Evolutionary conservation across 2,888 invertebrate genomes (phyloP), one percentile per base, ranked within the genome.

Genomic region (Erebia epiphron): DNA sequence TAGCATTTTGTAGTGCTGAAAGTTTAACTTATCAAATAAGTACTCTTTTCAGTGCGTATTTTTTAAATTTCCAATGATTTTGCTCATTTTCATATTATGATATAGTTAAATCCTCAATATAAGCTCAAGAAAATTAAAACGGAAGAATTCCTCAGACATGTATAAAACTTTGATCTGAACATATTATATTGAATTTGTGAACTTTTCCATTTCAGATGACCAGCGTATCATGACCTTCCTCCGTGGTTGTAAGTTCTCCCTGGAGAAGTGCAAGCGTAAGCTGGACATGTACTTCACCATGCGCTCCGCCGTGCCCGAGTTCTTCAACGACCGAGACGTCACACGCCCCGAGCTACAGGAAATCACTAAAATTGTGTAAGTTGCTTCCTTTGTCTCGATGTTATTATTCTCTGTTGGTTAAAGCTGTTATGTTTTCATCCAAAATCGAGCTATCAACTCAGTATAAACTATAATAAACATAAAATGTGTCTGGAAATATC

Each of bases 281-380:
- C 89, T 97, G 82, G 97, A 97, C 87, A 97, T 97, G 96, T 97
- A 97, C 89, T 97, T 97, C 86, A 97, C 97, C 11, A 97, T 97
- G 96, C 94, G 97, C 26, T 94, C 96, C 7, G 96, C 97, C 1
- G 95, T 96, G 49, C 97, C 98, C 0, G 97, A 98, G 84, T 96
- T 97, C 89, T 97, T 97, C 87, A 91, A 94, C 71, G 95, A 97
- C 84, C 94, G 97, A 75, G 97, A 97, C 82, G 94, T 97, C 74
- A 95, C 91, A 11, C 94, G 95, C 60, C 96, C 96, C 0, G 96
- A 97, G 79, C 87, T 97, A n/a, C 94, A 95, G 79, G 95, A 96
- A 77, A 95, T 97, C 67, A 84, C 95, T 69, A 95, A 95, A 78
- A 87, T 95, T 80, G 94, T 96, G 97, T 97, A 94, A 95, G 95